A percentile compares a stretch with the other conserved stretches of the same genome.
Evolutionary conservation across 2,888 invertebrate genomes (phyloP).

Genomic region (Zygothrica quintamaculata): DNA sequence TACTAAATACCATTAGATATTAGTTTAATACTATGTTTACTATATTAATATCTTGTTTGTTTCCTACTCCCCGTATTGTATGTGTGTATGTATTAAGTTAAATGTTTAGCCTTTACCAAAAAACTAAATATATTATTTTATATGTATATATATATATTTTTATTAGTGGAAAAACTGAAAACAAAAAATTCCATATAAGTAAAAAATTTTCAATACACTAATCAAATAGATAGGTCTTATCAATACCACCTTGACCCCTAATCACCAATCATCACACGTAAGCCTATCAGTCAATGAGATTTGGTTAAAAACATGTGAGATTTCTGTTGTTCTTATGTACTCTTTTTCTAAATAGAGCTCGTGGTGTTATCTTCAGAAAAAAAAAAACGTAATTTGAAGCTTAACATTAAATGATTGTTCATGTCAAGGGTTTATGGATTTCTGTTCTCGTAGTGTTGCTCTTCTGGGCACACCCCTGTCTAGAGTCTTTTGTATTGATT

Average conservation of each 20-base stretch:
- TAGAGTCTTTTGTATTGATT: constrained; percentile 73
- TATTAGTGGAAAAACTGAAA: constrained; percentile 21
- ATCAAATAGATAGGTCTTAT: neutral
- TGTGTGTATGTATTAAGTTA: constrained; percentile 23
- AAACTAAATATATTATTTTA: constrained; percentile 36
- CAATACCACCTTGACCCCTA: too few relatives aligned
- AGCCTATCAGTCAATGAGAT: too few relatives aligned
- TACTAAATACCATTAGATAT: constrained; percentile 62
- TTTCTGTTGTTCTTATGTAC: too few relatives aligned
- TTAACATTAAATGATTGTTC: neutral
- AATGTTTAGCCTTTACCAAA: constrained; percentile 58
- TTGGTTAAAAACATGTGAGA: too few relatives aligned
- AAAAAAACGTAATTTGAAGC: neutral
- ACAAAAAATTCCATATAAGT: neutral
- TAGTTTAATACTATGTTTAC: too few relatives aligned
- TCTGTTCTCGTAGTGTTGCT: constrained; percentile 33
- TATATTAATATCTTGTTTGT: too few relatives aligned
- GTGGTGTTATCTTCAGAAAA: too few relatives aligned
- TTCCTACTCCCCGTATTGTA: too few relatives aligned
- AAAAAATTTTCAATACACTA: constrained; percentile 7
- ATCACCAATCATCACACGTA: too few relatives aligned
- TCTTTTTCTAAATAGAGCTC: too few relatives aligned
- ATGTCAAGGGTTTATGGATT: neutral
- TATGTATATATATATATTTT: too few relatives aligned
- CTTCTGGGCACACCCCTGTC: constrained; percentile 67